A percentile compares a stretch with the other conserved stretches of the same genome.
phyloP scores from a whole-genome alignment of 2,113 vertebrate genomes.

The Ranitomeya variabilis region DNA sequence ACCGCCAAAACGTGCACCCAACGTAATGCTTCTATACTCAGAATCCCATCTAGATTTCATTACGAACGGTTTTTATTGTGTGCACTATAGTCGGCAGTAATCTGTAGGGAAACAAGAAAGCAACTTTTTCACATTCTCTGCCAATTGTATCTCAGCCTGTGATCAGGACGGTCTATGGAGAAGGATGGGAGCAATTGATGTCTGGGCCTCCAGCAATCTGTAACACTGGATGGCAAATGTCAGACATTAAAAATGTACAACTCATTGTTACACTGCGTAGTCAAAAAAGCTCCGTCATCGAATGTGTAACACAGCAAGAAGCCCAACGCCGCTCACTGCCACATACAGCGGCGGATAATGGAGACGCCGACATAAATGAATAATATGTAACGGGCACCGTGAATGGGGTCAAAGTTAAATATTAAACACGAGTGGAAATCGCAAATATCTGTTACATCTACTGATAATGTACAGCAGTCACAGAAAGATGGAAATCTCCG shows the following conservation, averaged over 20 bases:
- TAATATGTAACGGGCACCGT: not conserved
- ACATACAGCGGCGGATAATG: not conserved
- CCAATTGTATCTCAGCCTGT: not conserved
- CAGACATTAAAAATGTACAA: not conserved
- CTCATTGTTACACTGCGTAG: not conserved
- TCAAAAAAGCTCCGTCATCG: not conserved
- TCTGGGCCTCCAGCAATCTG: not conserved
- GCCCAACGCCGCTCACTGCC: not conserved
- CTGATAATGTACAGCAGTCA: not conserved
- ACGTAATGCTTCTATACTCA: too few relatives aligned
- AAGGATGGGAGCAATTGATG: not conserved
- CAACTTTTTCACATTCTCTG: not conserved
- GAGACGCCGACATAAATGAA: not conserved
- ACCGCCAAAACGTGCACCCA: too few relatives aligned
- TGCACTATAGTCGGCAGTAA: too few relatives aligned
- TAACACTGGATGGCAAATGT: not conserved
- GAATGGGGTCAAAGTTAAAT: not conserved
- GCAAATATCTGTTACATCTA: not conserved
- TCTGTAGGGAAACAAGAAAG: not conserved
- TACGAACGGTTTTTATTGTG: too few relatives aligned
- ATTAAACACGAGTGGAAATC: slow-evolving; percentile 16
- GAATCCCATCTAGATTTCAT: too few relatives aligned
- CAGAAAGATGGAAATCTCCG: not conserved
- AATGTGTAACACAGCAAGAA: not conserved
- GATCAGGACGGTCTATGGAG: not conserved